Conservation (phyloP, 2,797 vertebrate species). For the Sitta carolinensis region DNA sequence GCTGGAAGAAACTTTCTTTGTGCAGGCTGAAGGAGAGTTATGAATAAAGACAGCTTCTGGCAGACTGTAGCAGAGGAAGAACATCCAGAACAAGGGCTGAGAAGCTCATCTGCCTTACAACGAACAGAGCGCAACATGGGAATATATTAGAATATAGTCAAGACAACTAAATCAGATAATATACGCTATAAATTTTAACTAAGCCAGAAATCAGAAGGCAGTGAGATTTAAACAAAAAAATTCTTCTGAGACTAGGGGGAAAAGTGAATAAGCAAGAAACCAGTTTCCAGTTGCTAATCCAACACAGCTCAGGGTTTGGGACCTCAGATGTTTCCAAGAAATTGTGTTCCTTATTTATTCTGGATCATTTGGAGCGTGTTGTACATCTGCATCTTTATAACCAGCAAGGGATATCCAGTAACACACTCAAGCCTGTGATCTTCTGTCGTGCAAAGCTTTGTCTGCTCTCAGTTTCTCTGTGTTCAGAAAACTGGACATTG, state of each 20-base stretch:
- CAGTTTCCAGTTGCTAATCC: background rate
- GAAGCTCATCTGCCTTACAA: background rate
- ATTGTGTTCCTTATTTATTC: background rate
- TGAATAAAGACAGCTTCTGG: background rate
- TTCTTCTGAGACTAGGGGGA: background rate
- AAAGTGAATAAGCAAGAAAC: background rate
- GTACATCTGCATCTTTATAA: background rate
- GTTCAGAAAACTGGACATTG: background rate
- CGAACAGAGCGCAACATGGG: accelerated
- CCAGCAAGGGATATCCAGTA: background rate
- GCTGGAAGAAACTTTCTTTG: background rate
- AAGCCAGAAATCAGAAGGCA: background rate
- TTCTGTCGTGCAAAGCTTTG: background rate
- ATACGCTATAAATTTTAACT: background rate
- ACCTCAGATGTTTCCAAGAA: background rate
- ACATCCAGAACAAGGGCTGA: background rate
- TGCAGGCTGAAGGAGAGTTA: background rate
- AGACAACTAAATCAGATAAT: background rate
- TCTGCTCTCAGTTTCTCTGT: background rate
- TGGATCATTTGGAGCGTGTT: background rate
- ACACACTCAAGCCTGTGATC: background rate
- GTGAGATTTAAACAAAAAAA: background rate
- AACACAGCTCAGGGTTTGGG: background rate
- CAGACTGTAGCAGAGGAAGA: background rate
- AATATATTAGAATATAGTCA: background rate